phyloP scores from a whole-genome alignment of 1,140 invertebrate species.

The Calliphora vicina region DNA sequence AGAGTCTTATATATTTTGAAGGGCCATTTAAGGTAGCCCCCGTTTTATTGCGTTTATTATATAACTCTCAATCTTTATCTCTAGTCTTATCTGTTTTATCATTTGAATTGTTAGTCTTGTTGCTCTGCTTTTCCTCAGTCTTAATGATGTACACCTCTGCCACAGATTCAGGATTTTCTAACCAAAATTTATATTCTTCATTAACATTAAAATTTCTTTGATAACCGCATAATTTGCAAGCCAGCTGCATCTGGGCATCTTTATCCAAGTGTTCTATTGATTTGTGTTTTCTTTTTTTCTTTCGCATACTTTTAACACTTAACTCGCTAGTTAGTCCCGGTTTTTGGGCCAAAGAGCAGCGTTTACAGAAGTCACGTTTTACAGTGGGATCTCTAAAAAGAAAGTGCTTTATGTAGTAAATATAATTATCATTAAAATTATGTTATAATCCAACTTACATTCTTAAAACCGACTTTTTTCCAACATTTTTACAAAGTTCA shows the following conservation, averaged over 20 bases:
- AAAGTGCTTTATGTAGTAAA: no score
- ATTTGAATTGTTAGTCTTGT: neutral
- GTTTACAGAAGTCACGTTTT: constrained; percentile 41
- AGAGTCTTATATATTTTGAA: no score
- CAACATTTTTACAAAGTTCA: constrained; percentile 37
- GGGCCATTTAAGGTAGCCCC: no score
- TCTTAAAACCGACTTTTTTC: constrained; percentile 38
- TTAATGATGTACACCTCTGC: constrained; percentile 21
- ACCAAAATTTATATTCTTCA: constrained; percentile 41
- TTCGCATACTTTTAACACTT: neutral
- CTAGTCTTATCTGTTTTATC: neutral
- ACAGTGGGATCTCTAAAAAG: constrained; percentile 40
- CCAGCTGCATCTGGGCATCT: neutral
- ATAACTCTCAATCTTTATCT: neutral
- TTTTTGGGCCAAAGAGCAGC: constrained; percentile 37
- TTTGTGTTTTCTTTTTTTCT: neutral
- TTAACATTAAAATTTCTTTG: constrained; percentile 38
- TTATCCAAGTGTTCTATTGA: constrained; percentile 15
- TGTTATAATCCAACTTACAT: constrained; percentile 40
- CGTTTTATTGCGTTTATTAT: no score
- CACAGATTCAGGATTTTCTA: constrained; percentile 41
- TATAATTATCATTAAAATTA: no score
- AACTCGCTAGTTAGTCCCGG: constrained; percentile 39
- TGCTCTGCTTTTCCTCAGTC: neutral
- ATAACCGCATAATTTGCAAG: constrained; percentile 35